A percentile compares a stretch with the other conserved stretches of the same genome.
Conservation (phyloP, 2,797 vertebrate species). For the Podargus strigoides region DNA sequence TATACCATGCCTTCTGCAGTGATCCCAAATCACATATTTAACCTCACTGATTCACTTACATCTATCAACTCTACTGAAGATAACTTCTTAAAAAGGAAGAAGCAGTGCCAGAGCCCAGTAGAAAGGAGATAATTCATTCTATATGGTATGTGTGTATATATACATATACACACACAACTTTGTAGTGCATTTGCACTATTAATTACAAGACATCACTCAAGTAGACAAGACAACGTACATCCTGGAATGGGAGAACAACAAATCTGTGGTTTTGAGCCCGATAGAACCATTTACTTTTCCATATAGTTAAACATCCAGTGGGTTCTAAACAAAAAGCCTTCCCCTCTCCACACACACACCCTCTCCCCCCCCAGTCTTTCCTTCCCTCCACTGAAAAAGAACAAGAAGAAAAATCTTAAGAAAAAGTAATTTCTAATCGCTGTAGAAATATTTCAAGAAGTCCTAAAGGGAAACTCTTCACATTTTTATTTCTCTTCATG, state of each 20-base stretch:
- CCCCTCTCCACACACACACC: too few relatives aligned
- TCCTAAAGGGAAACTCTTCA: not conserved
- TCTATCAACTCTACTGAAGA: not conserved
- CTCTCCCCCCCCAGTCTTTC: too few relatives aligned
- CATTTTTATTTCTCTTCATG: not conserved
- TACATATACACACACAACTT: accelerated
- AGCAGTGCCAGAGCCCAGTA: not conserved
- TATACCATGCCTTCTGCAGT: not conserved
- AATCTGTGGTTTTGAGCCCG: not conserved
- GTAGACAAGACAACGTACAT: conserved; percentile 1
- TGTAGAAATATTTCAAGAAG: not conserved
- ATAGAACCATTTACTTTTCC: not conserved
- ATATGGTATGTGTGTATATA: accelerated
- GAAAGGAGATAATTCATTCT: not conserved
- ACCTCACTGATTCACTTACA: not conserved
- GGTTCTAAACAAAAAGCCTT: not conserved
- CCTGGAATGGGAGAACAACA: conserved; percentile 14
- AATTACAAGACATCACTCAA: conserved; percentile 30
- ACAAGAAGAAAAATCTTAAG: not conserved
- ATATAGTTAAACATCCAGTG: not conserved
- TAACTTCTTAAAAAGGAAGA: not conserved
- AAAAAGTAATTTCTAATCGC: not conserved
- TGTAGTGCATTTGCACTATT: not conserved
- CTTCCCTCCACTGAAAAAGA: not conserved
- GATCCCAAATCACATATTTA: not conserved